These are phyloP conservation scores for Acromyrmex charruanus DNA, from an alignment of 1,140 invertebrate genomes.

Conservation along the genomic window DNA sequence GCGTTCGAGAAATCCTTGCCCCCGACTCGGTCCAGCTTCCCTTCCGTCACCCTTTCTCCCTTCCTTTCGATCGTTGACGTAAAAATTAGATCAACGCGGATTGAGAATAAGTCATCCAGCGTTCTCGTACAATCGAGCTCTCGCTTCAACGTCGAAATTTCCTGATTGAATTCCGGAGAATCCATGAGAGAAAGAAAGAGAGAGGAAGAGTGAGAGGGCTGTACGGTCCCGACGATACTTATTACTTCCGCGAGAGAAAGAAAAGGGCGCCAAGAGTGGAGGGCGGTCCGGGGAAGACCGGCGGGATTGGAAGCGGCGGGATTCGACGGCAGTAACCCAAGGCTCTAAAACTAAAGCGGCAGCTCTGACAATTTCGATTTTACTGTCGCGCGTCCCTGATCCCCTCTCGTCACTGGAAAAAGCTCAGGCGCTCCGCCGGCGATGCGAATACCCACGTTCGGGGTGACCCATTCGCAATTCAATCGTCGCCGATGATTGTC, in stretches of 20 bases:
- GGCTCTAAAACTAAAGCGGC: conserved; percentile 80
- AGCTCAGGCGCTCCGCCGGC: conserved; percentile 62
- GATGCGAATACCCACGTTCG: conserved; percentile 71
- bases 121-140: conserved; percentile 40
- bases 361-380: conserved; percentile 81
- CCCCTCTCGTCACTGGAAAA: conserved; percentile 76
- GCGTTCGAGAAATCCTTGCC: too few relatives aligned
- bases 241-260: conserved; percentile 50
- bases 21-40: neutral
- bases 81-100: conserved; percentile 68
- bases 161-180: conserved; percentile 67
- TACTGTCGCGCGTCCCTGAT: conserved; percentile 76
- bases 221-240: conserved; percentile 40
- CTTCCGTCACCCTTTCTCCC: neutral
- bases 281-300: neutral
- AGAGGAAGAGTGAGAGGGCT: neutral
- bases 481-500: conserved; percentile 60
- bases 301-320: conserved; percentile 39
- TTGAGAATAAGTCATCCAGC: conserved; percentile 59
- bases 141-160: conserved; percentile 47
- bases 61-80: neutral
- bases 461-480: conserved; percentile 75
- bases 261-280: conserved; percentile 57
- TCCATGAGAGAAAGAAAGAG: neutral
- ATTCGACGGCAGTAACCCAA: conserved; percentile 70